phyloP scores from a whole-genome alignment of 2,113 vertebrate genomes.

The Etheostoma spectabile region DNA sequence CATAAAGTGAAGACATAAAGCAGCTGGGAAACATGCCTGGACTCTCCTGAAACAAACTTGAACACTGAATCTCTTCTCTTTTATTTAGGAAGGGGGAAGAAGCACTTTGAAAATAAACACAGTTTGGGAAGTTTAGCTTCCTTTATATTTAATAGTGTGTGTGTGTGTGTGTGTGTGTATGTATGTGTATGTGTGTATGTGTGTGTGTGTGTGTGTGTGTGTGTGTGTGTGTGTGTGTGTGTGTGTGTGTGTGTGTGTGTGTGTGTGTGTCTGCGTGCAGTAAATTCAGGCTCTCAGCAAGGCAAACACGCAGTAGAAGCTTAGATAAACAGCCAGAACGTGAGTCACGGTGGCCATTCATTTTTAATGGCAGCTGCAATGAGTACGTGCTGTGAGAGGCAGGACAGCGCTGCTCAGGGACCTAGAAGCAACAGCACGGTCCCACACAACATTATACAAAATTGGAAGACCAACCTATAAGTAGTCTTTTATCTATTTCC shows the following conservation, averaged over 20 bases:
- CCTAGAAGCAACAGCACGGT: conserved; percentile 52
- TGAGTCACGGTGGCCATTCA: conserved; percentile 66
- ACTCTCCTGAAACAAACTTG: conserved; percentile 19
- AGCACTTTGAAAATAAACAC: conserved; percentile 29
- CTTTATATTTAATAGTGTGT: conserved; percentile 17
- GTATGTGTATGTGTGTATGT: conserved; percentile 29
- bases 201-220: conserved; percentile 8
- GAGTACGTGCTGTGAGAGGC: conserved; percentile 38
- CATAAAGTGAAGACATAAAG: background rate
- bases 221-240: conserved; percentile 10
- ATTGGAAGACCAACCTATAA: background rate
- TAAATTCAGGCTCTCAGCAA: conserved; percentile 36
- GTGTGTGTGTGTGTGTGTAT: conserved; percentile 4
- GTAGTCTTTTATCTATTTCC: background rate
- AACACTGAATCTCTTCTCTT: background rate
- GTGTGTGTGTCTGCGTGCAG: conserved; percentile 11
- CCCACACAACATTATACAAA: background rate
- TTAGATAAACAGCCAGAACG: conserved; percentile 60
- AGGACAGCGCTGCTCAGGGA: conserved; percentile 34
- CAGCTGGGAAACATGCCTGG: conserved; percentile 4
- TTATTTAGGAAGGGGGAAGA: conserved; percentile 1
- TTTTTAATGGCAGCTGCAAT: conserved; percentile 63
- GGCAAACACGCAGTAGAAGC: conserved; percentile 52
- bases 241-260: conserved; percentile 11
- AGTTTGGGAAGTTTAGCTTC: conserved; percentile 33